phyloP scores from a whole-genome alignment of 2,797 vertebrate genomes.

The Tinamus major region DNA sequence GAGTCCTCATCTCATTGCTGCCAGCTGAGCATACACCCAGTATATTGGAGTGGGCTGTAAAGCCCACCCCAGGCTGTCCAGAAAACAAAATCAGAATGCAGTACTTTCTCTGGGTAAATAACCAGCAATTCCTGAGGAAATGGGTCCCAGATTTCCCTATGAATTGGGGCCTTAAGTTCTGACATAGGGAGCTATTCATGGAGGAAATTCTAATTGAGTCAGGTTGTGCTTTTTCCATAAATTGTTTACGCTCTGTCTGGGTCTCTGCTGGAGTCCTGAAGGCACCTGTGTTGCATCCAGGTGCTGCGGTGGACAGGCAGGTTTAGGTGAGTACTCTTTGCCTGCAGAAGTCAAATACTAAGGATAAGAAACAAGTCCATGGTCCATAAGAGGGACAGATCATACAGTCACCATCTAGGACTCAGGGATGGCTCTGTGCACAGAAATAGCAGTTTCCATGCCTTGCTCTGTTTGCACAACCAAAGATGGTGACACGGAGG shows the following conservation, averaged over 20 bases:
- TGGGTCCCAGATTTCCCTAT: slow-evolving; percentile 67
- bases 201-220: slow-evolving; percentile 58
- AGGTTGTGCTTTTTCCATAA: slow-evolving; percentile 61
- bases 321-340: slow-evolving; percentile 38
- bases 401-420: slow-evolving; percentile 72
- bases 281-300: slow-evolving; percentile 51
- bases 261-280: slow-evolving; percentile 55
- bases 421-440: slow-evolving; percentile 15
- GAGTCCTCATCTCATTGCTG: background rate
- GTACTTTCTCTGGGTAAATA: slow-evolving; percentile 25
- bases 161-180: slow-evolving; percentile 69
- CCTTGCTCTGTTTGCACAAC: slow-evolving; percentile 58
- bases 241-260: slow-evolving; percentile 66
- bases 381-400: slow-evolving; percentile 12
- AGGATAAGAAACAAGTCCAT: background rate
- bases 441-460: slow-evolving; percentile 32
- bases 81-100: slow-evolving; percentile 58
- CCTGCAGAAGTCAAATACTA: slow-evolving; percentile 16
- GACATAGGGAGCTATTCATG: slow-evolving; percentile 69
- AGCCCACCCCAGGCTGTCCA: slow-evolving; percentile 35
- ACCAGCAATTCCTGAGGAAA: slow-evolving; percentile 68
- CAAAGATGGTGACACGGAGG: slow-evolving; percentile 50
- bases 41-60: background rate
- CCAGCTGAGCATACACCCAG: slow-evolving; percentile 17
- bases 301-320: slow-evolving; percentile 7